Conservation (phyloP, 1,140 invertebrate genomes). For the Meteorus sp. region DNA sequence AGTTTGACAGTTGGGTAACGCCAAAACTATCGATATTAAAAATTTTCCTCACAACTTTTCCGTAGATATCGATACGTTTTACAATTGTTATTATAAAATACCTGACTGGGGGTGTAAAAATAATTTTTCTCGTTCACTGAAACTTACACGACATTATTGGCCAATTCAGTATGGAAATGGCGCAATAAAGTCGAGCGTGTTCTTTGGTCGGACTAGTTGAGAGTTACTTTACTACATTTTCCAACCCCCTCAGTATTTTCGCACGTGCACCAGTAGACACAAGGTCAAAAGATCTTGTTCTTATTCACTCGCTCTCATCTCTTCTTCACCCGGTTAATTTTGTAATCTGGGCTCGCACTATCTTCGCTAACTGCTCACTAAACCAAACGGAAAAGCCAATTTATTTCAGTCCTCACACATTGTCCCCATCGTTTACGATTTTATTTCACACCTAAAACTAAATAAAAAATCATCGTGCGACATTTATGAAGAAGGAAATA, state of each 20-base stretch:
- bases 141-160: conserved; percentile 36
- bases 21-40: no score
- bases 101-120: no score
- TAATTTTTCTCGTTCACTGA: no score
- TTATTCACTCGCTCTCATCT: background rate
- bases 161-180: conserved; percentile 40
- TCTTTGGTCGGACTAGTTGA: background rate
- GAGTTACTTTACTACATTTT: no score
- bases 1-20: no score
- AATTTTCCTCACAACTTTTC: no score
- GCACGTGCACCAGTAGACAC: background rate
- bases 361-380: conserved; percentile 50
- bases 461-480: background rate
- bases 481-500: background rate
- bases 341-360: conserved; percentile 48
- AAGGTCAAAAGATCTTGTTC: background rate
- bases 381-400: conserved; percentile 48
- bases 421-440: background rate
- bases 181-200: conserved; percentile 39
- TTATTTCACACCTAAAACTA: conserved; percentile 14
- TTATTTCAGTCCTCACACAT: conserved; percentile 30
- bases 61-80: no score
- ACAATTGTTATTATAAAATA: no score
- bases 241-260: no score
- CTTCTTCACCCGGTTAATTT: conserved; percentile 42